A percentile compares a stretch with the other conserved stretches of the same genome.
Evolutionary conservation across 2,113 vertebrate genomes (phyloP).

Genomic region (Sisor rabdophorus): DNA sequence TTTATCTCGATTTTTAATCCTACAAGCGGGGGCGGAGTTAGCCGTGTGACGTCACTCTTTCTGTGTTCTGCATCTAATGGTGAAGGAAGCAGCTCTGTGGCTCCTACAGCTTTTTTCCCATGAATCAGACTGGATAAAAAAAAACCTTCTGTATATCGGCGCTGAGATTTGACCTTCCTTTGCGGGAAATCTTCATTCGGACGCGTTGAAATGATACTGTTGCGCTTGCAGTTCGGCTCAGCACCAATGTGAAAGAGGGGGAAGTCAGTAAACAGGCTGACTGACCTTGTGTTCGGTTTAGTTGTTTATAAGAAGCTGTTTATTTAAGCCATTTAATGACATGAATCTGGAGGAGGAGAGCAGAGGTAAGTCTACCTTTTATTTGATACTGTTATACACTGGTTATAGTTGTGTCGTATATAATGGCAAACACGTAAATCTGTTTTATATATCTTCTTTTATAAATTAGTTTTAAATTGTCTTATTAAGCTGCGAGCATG

Average conservation of each 20-base stretch:
- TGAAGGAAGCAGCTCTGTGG: slow-evolving; percentile 1
- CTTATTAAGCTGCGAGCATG: neutral
- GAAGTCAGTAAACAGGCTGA: slow-evolving; percentile 5
- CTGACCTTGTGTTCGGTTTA: slow-evolving; percentile 23
- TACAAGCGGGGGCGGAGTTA: neutral
- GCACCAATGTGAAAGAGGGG: neutral
- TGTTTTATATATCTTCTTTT: neutral
- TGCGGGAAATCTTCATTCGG: neutral
- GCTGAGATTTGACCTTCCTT: neutral
- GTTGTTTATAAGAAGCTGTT: slow-evolving; percentile 11
- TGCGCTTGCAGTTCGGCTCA: neutral
- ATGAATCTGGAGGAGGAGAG: slow-evolving; percentile 70
- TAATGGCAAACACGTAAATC: neutral
- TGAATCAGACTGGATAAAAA: neutral
- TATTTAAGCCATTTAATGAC: neutral
- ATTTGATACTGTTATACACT: neutral
- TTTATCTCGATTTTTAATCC: neutral
- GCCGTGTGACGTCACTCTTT: neutral
- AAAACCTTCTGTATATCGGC: neutral
- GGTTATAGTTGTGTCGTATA: neutral
- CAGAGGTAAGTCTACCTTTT: slow-evolving; percentile 61
- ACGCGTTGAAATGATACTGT: neutral
- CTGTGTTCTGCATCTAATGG: too few relatives aligned
- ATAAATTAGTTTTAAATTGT: neutral
- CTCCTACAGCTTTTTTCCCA: neutral